phyloP scores from a whole-genome alignment of 2,888 invertebrate species.

The Thera obeliscata region DNA sequence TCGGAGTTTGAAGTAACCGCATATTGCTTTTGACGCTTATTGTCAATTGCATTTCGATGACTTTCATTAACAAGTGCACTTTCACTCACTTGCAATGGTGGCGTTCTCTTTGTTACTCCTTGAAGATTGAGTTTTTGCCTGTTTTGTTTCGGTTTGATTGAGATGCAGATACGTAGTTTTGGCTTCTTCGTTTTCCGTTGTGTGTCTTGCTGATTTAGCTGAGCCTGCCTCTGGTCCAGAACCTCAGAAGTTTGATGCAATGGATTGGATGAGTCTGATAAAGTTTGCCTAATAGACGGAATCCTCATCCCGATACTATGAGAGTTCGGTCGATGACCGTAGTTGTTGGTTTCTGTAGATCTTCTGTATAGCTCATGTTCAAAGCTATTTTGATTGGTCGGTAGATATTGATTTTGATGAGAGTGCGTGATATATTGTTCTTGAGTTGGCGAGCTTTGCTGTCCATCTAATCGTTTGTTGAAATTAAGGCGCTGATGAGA shows the following conservation, averaged over 20 bases:
- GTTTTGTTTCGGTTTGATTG: slow-evolving; percentile 5
- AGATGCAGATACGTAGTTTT: slow-evolving; percentile 4
- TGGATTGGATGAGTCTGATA: background rate
- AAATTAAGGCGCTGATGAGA: background rate
- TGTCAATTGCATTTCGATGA: slow-evolving; percentile 3
- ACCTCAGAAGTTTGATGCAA: slow-evolving; percentile 1
- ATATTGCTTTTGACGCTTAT: slow-evolving; percentile 7
- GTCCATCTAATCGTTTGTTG: no score
- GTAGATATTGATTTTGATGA: background rate
- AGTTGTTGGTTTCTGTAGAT: no score
- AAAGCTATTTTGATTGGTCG: no score
- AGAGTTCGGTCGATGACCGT: background rate
- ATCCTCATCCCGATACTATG: background rate
- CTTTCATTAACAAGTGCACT: background rate
- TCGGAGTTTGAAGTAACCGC: slow-evolving; percentile 5
- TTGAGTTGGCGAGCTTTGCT: no score
- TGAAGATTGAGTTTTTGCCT: background rate
- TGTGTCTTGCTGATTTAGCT: background rate
- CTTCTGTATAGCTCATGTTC: no score
- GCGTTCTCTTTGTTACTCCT: slow-evolving; percentile 7
- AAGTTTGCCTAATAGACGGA: slow-evolving; percentile 1
- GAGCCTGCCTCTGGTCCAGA: background rate
- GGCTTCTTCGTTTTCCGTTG: background rate
- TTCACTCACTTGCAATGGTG: background rate
- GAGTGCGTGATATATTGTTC: background rate